A percentile compares a stretch with the other conserved stretches of the same genome.
phyloP scores from a whole-genome alignment of 2,113 vertebrate species.

The Dromaius novaehollandiae region DNA sequence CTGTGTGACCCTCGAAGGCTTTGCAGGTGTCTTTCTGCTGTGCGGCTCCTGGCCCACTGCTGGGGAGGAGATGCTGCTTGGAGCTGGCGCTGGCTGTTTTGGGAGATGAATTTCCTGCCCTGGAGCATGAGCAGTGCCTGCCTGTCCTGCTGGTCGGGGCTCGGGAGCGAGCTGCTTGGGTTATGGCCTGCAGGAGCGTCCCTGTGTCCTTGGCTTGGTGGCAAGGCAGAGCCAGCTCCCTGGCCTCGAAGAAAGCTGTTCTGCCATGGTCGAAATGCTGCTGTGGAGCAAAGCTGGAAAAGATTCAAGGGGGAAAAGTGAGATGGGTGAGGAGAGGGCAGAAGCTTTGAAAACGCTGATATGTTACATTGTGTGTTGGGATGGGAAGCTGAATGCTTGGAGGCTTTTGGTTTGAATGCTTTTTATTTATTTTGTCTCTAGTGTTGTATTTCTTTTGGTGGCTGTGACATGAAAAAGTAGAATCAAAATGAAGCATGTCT shows the following conservation, averaged over 20 bases:
- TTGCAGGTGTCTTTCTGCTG: too few relatives aligned
- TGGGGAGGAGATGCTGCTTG: too few relatives aligned
- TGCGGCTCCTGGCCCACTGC: too few relatives aligned
- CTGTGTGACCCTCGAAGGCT: too few relatives aligned
- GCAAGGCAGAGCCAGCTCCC: fast-evolving
- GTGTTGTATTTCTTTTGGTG: background rate
- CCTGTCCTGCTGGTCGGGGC: too few relatives aligned
- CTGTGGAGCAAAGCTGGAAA: background rate
- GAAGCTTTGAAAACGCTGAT: background rate
- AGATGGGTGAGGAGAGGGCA: background rate
- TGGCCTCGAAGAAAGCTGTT: fast-evolving
- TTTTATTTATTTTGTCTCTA: background rate
- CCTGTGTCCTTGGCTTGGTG: background rate
- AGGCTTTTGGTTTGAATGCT: background rate
- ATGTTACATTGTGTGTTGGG: background rate
- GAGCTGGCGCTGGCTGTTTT: too few relatives aligned
- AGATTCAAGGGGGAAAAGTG: fast-evolving
- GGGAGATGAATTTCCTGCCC: too few relatives aligned
- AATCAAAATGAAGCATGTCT: background rate
- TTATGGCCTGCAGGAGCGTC: too few relatives aligned
- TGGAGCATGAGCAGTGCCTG: too few relatives aligned
- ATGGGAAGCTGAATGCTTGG: background rate
- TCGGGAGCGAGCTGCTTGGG: too few relatives aligned
- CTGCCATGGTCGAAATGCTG: background rate
- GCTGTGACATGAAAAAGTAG: slow-evolving; percentile 38